Base-by-base conservation (phyloP, 2,113 vertebrate genomes). In the Zingel zingel region DNA sequence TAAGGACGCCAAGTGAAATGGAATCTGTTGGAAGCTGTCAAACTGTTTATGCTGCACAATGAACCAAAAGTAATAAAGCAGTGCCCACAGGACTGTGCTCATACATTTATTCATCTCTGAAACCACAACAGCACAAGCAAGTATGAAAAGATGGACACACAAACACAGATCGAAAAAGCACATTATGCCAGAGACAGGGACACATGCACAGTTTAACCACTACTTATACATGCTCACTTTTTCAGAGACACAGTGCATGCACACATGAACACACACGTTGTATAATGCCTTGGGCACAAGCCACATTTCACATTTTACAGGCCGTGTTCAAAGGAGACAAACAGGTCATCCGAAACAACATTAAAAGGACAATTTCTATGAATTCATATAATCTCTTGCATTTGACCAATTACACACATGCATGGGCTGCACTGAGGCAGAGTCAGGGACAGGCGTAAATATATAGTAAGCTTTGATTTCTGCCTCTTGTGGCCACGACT, bases 101-200 rank as follows among this genome's bases (percentile, higher is more conserved):
- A 88, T 87, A 82, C 79, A 88, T 86, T 74, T 82, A 77, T 91
- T 88, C 71, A 91, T 86, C 47, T 74, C 36, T 67, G 68, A 80
- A 78, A 81, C 70, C 71, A 66, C 76, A 80, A 72, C 85, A 67
- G 58, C 81, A 61, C 77, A 80, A 85, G 57, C 27, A 67, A 77
- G 45, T 68, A 66, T 77, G 61, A 59, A 79, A 71, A 65, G 77
- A 71, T 2, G 36, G 58, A 70, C 36, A 63, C 45, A 50, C 25
- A 63, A 50, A 77, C 47, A 69, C 48, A 77, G 61, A 91, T 79
- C 58, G 85, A 62, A 81, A 63, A 56, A 78, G 70, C 80, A 77
- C 86, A 62, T 84, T 57, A 39, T 30, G 63, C 58, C 66, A 85
- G 25, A 71, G 30, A 74, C 30, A 33, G 25, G 47, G 48, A 67